Evolutionary conservation across 2,888 invertebrate species (phyloP).

Genomic region (Papilio protenor): DNA sequence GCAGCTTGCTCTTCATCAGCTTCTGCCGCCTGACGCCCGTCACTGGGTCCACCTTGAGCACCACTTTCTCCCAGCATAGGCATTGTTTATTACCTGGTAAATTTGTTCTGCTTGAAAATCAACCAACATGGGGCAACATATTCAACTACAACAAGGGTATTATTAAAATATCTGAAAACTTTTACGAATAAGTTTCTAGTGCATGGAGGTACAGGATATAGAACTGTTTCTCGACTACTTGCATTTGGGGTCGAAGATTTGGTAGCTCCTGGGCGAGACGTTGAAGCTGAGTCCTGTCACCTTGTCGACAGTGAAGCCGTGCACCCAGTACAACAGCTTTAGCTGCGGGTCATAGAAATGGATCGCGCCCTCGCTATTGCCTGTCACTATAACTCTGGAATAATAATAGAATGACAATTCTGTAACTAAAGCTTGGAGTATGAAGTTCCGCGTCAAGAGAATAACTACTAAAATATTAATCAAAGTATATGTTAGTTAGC

Average conservation of each 20-base stretch:
- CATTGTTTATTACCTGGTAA: slow-evolving; percentile 66
- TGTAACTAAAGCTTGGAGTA: not conserved
- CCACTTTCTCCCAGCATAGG: slow-evolving; percentile 71
- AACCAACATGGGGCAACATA: not conserved
- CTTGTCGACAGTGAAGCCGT: slow-evolving; percentile 74
- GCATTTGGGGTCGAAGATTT: slow-evolving; percentile 71
- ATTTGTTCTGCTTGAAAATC: not conserved
- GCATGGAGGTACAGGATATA: not conserved
- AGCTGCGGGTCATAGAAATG: slow-evolving; percentile 85
- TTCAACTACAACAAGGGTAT: not conserved
- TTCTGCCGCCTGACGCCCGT: slow-evolving; percentile 64
- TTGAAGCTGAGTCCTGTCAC: slow-evolving; percentile 83
- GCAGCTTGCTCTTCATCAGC: slow-evolving; percentile 66
- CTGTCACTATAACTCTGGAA: slow-evolving; percentile 81
- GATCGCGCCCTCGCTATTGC: slow-evolving; percentile 81
- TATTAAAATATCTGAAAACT: too few species aligned
- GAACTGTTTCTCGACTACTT: slow-evolving; percentile 45
- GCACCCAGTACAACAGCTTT: slow-evolving; percentile 84
- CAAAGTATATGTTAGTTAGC: not conserved
- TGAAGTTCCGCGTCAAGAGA: not conserved
- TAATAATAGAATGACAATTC: not conserved
- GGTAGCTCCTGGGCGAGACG: slow-evolving; percentile 65
- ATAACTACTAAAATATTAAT: not conserved
- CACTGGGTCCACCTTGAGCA: slow-evolving; percentile 57
- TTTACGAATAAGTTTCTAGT: not conserved